phyloP scores from a whole-genome alignment of 2,113 vertebrate genomes.

The Uria aalge region DNA sequence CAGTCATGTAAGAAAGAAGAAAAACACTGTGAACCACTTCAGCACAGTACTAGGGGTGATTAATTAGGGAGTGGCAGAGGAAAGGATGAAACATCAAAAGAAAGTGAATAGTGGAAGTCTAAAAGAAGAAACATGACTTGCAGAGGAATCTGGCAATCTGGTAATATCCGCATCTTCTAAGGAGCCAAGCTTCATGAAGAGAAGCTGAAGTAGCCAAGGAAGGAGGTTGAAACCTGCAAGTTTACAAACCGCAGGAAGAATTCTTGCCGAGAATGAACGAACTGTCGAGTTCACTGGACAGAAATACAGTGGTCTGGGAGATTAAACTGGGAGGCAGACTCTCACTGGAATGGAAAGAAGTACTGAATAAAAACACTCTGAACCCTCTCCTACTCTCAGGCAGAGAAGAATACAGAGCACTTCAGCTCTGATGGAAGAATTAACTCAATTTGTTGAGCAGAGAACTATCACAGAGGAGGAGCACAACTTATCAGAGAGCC shows the following conservation, averaged over 20 bases:
- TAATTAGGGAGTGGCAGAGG: not conserved
- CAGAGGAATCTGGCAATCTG: not conserved
- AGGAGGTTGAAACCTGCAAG: not conserved
- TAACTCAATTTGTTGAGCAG: not conserved
- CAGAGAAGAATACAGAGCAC: not conserved
- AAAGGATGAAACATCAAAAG: constrained; percentile 19
- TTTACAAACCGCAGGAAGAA: not conserved
- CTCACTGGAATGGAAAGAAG: not conserved
- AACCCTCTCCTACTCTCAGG: not conserved
- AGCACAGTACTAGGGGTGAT: not conserved
- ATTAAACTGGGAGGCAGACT: not conserved
- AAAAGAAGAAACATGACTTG: not conserved
- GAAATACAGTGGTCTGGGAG: not conserved
- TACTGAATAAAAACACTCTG: not conserved
- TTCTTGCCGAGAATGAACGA: not conserved
- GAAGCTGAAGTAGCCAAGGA: not conserved
- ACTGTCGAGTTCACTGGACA: not conserved
- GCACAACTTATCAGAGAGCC: not conserved
- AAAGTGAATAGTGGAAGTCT: not conserved
- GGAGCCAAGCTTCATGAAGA: not conserved
- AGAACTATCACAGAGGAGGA: not conserved
- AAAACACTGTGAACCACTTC: not conserved
- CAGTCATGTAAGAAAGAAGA: not conserved
- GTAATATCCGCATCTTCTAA: not conserved
- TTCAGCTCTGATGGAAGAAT: not conserved